Evolutionary conservation across 2,888 invertebrate species (phyloP).

Genomic region (Erpobdella octoculata): DNA sequence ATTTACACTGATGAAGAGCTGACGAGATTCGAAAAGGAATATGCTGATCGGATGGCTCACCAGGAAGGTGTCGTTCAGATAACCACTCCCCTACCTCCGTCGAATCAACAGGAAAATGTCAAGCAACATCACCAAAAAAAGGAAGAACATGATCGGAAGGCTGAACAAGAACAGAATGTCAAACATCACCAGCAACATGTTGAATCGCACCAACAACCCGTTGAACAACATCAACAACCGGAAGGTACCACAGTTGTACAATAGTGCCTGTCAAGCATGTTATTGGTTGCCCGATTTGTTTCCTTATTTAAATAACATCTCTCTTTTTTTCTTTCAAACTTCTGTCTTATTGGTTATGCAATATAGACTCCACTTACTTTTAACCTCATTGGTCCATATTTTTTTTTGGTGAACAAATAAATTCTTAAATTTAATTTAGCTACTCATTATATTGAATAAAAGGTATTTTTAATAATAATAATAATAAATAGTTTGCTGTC

Average conservation of each 20-base stretch:
- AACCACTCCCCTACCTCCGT: background rate
- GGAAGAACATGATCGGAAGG: background rate
- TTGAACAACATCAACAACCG: constrained; percentile 6
- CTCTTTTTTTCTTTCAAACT: no score
- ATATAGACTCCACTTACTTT: no score
- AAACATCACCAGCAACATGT: constrained; percentile 13
- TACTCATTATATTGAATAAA: no score
- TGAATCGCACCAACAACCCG: constrained; percentile 10
- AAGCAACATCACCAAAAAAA: constrained; percentile 5
- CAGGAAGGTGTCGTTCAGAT: background rate
- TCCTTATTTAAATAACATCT: no score
- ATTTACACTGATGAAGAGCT: constrained; percentile 78
- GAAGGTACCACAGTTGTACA: background rate
- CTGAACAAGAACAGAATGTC: constrained; percentile 16
- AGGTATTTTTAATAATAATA: no score
- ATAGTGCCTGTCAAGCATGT: background rate
- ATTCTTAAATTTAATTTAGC: no score
- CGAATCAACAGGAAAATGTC: constrained; percentile 1
- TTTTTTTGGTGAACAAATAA: no score
- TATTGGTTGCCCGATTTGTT: no score
- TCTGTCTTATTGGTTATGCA: no score
- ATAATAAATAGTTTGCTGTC: no score
- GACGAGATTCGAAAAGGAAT: constrained; percentile 58
- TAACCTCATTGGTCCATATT: no score
- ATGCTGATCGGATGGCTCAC: constrained; percentile 33